Percentiles rank a stretch among this genome's conserved stretches.
Evolutionary conservation across 2,797 vertebrate genomes (phyloP).

Genomic region (Eulemur rubriventer): DNA sequence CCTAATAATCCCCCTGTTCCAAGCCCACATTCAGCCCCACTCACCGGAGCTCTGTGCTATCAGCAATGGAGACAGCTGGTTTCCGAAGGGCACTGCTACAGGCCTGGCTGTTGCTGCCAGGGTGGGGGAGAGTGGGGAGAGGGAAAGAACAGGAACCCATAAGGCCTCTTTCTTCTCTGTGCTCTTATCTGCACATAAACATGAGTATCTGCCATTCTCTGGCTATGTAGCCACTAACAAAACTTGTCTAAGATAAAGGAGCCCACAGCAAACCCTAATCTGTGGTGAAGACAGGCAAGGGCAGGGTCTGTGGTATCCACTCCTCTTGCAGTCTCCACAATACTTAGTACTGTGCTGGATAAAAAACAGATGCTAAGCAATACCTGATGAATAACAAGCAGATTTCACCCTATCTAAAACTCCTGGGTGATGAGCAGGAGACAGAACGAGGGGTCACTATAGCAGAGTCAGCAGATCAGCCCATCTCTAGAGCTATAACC

Average conservation of each 20-base stretch:
- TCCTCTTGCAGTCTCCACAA: neutral
- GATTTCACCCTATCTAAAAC: neutral
- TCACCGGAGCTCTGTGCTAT: constrained; percentile 98
- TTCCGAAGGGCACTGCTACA: constrained; percentile 95
- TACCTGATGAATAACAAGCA: neutral
- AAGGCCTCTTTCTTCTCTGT: neutral
- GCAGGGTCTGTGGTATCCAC: neutral
- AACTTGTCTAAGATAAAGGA: neutral
- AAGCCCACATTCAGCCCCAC: neutral
- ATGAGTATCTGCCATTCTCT: neutral
- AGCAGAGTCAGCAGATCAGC: neutral
- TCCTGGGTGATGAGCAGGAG: neutral
- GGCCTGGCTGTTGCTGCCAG: constrained; percentile 94
- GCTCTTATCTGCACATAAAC: neutral
- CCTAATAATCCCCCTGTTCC: neutral
- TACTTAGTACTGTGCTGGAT: neutral
- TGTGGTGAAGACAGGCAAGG: neutral
- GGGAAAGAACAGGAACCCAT: neutral
- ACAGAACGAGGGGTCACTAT: neutral
- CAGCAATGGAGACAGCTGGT: constrained; percentile 96
- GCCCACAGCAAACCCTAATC: neutral
- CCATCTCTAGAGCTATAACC: neutral
- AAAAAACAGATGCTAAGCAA: constrained; percentile 22
- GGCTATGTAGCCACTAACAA: neutral
- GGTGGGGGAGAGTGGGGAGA: neutral